Evolutionary conservation across 37 sponge, comb jelly and placozoan genomes (phyloP), one percentile per base, ranked within the genome.

Genomic region (Amphimedon queenslandica): DNA sequence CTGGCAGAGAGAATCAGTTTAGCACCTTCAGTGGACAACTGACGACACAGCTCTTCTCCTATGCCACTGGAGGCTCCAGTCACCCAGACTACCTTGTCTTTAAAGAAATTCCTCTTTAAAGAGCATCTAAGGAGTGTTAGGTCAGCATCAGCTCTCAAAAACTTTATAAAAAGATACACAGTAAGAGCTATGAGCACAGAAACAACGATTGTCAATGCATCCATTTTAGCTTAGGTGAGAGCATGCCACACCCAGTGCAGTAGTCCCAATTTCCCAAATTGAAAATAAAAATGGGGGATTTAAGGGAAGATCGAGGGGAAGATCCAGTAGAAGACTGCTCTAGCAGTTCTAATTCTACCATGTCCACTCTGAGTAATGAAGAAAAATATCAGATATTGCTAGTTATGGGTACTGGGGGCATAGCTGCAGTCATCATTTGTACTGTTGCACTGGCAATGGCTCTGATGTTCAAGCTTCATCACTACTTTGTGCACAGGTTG

Each of bases 1-100:
- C 88, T 65, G 18, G 83, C 77, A 66, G 69, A 58, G 43, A 88
- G 64, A 25, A 88, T 73, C 32, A 88, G 24, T 58, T 77, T 78
- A 2, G 83, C 89, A 20, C 80, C 89, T 16, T 27, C 37, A 10
- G 28, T 41, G n/a, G 83, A 78, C 0, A 82, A 67, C 65, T 75
- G 61, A 58, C 66, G 55, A 66, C 83, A 67, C 58, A 82, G 29
- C 28, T 57, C 77, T 42, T 82, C 80, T 20, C 89, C 89, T 72
- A 88, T 89, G 55, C 85, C 90, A 27, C 80, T 78, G 0, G 75
- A 70, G 24, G 85, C 80, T 37, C 90, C 90, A 34, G 84, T 78
- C 0, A 89, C 58, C 90, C 90, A 89, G 25, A 84, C 73, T 6
- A 84, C 81, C 55, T 69, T 79, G 2, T 75, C 90, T 11, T 63